A percentile compares a stretch with the other conserved stretches of the same genome.
Evolutionary conservation across 2,797 vertebrate genomes (phyloP).

Genomic region (Mustela erminea): DNA sequence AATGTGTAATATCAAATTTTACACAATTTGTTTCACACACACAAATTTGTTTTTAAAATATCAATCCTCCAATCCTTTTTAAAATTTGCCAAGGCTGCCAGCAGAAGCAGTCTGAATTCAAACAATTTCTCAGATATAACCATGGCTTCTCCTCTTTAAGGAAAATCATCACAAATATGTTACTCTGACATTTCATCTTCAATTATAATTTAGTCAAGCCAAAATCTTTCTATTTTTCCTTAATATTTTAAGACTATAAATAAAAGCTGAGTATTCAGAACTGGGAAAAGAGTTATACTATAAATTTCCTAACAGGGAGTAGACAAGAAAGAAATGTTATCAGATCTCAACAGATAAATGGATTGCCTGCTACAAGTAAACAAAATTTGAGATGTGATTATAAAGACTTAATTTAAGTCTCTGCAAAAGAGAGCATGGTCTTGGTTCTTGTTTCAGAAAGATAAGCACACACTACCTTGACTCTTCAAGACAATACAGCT

Average conservation of each 20-base stretch:
- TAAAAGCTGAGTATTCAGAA: neutral
- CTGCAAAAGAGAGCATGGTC: neutral
- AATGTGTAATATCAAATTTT: neutral
- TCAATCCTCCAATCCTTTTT: neutral
- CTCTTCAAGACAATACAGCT: neutral
- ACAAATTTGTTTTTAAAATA: constrained; percentile 4
- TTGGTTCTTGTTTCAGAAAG: neutral
- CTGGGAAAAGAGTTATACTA: neutral
- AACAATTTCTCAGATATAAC: neutral
- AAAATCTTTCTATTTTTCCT: neutral
- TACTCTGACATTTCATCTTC: constrained; percentile 19
- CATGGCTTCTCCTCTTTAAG: neutral
- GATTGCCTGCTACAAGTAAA: constrained; percentile 1
- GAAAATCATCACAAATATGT: neutral
- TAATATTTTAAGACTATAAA: neutral
- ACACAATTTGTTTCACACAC: neutral
- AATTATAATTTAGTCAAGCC: neutral
- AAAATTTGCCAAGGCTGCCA: neutral
- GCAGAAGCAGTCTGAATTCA: neutral
- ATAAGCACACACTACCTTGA: neutral
- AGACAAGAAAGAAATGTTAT: neutral
- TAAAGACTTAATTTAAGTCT: neutral
- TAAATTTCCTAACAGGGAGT: neutral
- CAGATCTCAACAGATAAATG: neutral
- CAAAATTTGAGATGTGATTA: neutral